Base-by-base conservation (phyloP, 2,797 vertebrate genomes). In the Amblyopsis hoosieri region DNA sequence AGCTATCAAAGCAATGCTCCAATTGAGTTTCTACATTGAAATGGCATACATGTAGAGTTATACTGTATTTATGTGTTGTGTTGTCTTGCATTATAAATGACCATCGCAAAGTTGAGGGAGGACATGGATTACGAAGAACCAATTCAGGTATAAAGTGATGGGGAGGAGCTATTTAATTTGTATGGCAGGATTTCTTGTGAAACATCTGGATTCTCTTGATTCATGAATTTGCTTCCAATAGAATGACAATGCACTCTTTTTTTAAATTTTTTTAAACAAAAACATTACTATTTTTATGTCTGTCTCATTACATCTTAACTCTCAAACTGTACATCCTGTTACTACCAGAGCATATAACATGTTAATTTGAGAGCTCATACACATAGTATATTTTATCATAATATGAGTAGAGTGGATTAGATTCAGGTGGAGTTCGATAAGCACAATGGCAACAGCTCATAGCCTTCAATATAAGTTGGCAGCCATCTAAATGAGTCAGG, bases 261-360 rank as follows among this genome's bases (percentile, higher is more conserved):
- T 72, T 69, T 71, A 23, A n/a, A n/a, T n/a, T 33, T 42, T 14
- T 62, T 14, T 17, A 19, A 19, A 53, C 6, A 14, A 64, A 77
- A 76, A 75, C 45, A 42, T 73, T 48, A 78, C 57, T 73, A 49
- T 69, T 71, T 37, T 29, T 15, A 14, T 48, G 3, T 23, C 42
- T 70, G 54, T 53, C 10, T 62, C 12, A 45, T 45, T 6, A 14
- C 56, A 51, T 31, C 3, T 12, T 47, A 64, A 51, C 82, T 85
- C 64, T 76, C 75, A 72, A 67, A 64, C 81, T 72, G 52, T n/a
- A 45, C 2, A 0, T 53, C 65, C 60, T 53, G 64, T 67, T 79
- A 50, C 53, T 79, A 79, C 69, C 68, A 45, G 65, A 69, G 76
- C 42, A 29, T 64, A 65, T 74, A 61, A 79, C 84, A 86, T 87